These are phyloP conservation scores for Epinephelus cyanopodus DNA, from an alignment of 2,113 vertebrate genomes.

Conservation along the genomic window DNA sequence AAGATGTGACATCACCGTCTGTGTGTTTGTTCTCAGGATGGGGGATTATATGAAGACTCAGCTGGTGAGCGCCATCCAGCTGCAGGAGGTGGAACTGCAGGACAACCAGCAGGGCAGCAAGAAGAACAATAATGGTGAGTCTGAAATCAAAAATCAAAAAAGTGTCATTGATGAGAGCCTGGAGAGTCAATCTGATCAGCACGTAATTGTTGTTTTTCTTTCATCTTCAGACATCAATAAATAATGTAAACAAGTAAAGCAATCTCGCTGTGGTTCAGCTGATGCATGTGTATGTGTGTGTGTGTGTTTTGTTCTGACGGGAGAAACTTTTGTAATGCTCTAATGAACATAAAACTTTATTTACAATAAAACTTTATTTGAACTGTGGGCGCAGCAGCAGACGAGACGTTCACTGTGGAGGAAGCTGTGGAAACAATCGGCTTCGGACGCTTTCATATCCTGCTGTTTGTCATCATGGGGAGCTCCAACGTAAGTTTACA, in stretches of 20 bases:
- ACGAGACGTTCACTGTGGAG: slow-evolving; percentile 89
- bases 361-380: too few species aligned
- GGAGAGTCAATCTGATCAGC: too few species aligned
- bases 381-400: slow-evolving; percentile 23
- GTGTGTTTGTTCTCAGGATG: slow-evolving; percentile 38
- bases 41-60: slow-evolving; percentile 69
- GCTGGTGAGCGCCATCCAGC: slow-evolving; percentile 83
- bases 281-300: too few species aligned
- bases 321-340: too few species aligned
- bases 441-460: slow-evolving; percentile 93
- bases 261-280: too few species aligned
- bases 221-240: too few species aligned
- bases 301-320: too few species aligned
- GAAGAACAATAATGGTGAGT: slow-evolving; percentile 37
- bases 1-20: too few species aligned
- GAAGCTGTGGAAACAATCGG: slow-evolving; percentile 94
- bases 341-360: too few species aligned
- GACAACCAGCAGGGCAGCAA: slow-evolving; percentile 7
- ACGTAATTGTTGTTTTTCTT: too few species aligned
- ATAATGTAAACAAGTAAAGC: too few species aligned
- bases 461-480: slow-evolving; percentile 95
- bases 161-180: too few species aligned
- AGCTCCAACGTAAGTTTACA: slow-evolving; percentile 86
- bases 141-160: not conserved
- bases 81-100: slow-evolving; percentile 80